phyloP scores from a whole-genome alignment of 2,888 invertebrate genomes.

The Pachycephus smyrnensis region DNA sequence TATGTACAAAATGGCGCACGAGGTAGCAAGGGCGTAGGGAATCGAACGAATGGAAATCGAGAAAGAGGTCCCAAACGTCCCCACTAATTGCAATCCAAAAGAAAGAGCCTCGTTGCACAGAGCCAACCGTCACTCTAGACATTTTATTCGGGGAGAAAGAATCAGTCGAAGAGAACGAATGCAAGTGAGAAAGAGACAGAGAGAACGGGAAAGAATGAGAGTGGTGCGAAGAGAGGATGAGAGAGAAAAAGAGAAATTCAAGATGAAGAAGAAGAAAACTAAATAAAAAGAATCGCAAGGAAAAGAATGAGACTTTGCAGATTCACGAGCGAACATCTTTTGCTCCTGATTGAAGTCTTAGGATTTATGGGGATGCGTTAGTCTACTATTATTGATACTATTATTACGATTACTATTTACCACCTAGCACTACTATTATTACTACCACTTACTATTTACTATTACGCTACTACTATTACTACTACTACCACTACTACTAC shows the following conservation, averaged over 20 bases:
- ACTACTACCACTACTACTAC: background rate
- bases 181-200: background rate
- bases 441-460: background rate
- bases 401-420: conserved; percentile 3
- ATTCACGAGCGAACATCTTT: background rate
- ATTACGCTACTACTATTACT: background rate
- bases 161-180: background rate
- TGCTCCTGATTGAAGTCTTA: background rate
- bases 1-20: background rate
- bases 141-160: background rate
- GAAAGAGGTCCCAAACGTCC: background rate
- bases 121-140: background rate
- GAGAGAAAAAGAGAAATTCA: background rate
- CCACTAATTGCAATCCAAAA: background rate
- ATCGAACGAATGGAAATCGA: background rate
- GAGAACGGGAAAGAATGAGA: background rate
- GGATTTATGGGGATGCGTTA: background rate
- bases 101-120: background rate
- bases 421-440: background rate
- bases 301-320: background rate
- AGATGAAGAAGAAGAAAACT: background rate
- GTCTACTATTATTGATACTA: conserved; percentile 8
- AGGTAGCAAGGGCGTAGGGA: background rate
- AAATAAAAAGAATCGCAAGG: background rate
- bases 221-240: background rate